Conservation (phyloP, 2,113 vertebrate species). For the Nothobranchius kuhntae region DNA sequence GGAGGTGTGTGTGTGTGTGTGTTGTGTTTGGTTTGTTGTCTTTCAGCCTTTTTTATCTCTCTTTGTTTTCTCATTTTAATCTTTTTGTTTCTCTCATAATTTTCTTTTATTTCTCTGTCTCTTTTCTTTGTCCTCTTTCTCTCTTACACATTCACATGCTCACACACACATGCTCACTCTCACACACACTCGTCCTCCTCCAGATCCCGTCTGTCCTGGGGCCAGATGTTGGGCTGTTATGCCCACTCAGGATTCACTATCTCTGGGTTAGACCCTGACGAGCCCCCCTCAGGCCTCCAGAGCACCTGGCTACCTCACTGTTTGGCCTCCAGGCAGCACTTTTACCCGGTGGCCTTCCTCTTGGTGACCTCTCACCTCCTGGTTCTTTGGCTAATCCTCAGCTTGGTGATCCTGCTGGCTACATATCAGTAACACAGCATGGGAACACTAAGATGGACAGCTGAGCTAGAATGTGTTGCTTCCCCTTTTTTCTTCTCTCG, state of each 20-base stretch:
- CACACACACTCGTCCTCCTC: slow-evolving; percentile 10
- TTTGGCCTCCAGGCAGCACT: slow-evolving; percentile 79
- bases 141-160: neutral
- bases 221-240: slow-evolving; percentile 64
- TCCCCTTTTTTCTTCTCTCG: neutral
- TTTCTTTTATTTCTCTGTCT: too few relatives aligned
- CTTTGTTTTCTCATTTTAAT: neutral
- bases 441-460: slow-evolving; percentile 2
- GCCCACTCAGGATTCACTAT: slow-evolving; percentile 20
- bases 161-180: neutral
- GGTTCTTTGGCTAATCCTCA: slow-evolving; percentile 97
- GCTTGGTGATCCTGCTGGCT: slow-evolving; percentile 91
- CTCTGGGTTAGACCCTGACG: slow-evolving; percentile 22
- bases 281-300: slow-evolving; percentile 4
- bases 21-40: too few relatives aligned
- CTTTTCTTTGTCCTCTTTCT: neutral
- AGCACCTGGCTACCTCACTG: slow-evolving; percentile 9
- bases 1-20: slow-evolving; percentile 79
- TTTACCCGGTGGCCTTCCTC: slow-evolving; percentile 95
- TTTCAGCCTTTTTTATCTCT: neutral
- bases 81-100: too few relatives aligned
- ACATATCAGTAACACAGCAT: slow-evolving; percentile 87
- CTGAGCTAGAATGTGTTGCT: neutral
- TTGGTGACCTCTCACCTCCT: slow-evolving; percentile 97
- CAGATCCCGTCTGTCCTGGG: slow-evolving; percentile 66